These are phyloP conservation scores for Drosophila testacea DNA, from an alignment of 2,888 invertebrate genomes.

Conservation along the genomic window DNA sequence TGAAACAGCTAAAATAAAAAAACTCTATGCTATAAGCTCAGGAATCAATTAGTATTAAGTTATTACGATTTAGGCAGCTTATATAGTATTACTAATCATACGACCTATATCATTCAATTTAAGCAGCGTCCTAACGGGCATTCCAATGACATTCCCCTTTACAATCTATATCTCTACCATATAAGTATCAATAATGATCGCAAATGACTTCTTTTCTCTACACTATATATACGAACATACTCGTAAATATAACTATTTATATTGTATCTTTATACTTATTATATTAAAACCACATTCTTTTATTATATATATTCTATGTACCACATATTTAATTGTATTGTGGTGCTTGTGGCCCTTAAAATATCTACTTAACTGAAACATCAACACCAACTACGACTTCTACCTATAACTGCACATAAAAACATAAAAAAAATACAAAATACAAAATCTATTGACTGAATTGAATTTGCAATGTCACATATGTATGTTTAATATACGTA, in stretches of 20 bases:
- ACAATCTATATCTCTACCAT: conserved; percentile 18
- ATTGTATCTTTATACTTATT: conserved; percentile 14
- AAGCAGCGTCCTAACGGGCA: conserved; percentile 36
- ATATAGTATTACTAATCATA: conserved; percentile 20
- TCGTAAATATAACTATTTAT: conserved; percentile 10
- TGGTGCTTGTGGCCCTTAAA: conserved; percentile 28
- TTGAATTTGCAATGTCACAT: conserved; percentile 24
- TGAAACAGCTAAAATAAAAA: conserved; percentile 40
- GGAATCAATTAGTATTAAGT: conserved; percentile 43
- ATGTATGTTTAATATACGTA: conserved; percentile 28
- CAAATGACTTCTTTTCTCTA: background rate
- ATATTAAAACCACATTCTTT: conserved; percentile 10
- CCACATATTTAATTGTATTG: conserved; percentile 11
- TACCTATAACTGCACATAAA: conserved; percentile 9
- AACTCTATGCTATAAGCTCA: conserved; percentile 31
- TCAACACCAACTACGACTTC: conserved; percentile 18
- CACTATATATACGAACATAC: conserved; percentile 6
- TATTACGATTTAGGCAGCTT: conserved; percentile 36
- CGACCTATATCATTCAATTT: conserved; percentile 18
- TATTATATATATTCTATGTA: conserved; percentile 6
- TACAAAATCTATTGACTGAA: conserved; percentile 1
- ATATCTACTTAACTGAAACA: conserved; percentile 12
- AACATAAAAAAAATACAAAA: conserved; percentile 9
- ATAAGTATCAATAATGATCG: conserved; percentile 22
- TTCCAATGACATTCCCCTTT: background rate